Percentiles rank a stretch among this genome's conserved stretches.
Evolutionary conservation across 2,797 vertebrate genomes (phyloP).

Genomic region (Fratercula arctica): DNA sequence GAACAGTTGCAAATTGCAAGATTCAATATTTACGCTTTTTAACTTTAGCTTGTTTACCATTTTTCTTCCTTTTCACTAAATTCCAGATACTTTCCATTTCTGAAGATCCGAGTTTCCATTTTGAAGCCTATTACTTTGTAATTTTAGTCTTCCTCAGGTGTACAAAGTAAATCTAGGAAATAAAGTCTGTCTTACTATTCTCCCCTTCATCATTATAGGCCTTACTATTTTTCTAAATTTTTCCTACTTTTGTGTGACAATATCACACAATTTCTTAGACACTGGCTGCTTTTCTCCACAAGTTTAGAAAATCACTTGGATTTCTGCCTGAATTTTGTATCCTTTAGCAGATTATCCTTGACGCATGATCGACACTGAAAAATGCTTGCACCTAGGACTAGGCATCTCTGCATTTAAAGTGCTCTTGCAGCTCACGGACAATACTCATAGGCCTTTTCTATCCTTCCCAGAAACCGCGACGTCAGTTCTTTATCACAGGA

Average conservation of each 20-base stretch:
- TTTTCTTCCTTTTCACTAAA: not conserved
- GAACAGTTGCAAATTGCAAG: not conserved
- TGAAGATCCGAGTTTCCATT: not conserved
- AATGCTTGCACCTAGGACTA: not conserved
- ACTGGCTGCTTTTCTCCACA: not conserved
- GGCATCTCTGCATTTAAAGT: not conserved
- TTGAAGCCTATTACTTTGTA: not conserved
- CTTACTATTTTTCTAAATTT: not conserved
- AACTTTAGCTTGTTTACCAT: not conserved
- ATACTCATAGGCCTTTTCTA: not conserved
- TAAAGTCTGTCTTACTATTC: not conserved
- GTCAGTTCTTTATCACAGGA: not conserved
- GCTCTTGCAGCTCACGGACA: not conserved
- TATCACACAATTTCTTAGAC: not conserved
- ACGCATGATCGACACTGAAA: not conserved
- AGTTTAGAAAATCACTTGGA: not conserved
- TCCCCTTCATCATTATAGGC: not conserved
- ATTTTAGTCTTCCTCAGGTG: not conserved
- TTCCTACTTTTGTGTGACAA: not conserved
- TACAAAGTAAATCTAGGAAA: not conserved
- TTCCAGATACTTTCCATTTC: not conserved
- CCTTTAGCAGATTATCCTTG: not conserved
- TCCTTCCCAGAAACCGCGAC: not conserved
- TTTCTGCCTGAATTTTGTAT: not conserved
- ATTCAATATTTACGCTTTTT: not conserved